Evolutionary conservation across 1,140 invertebrate genomes (phyloP), one percentile per base, ranked within the genome.

Genomic region (Macrotrachela quadricornifera): DNA sequence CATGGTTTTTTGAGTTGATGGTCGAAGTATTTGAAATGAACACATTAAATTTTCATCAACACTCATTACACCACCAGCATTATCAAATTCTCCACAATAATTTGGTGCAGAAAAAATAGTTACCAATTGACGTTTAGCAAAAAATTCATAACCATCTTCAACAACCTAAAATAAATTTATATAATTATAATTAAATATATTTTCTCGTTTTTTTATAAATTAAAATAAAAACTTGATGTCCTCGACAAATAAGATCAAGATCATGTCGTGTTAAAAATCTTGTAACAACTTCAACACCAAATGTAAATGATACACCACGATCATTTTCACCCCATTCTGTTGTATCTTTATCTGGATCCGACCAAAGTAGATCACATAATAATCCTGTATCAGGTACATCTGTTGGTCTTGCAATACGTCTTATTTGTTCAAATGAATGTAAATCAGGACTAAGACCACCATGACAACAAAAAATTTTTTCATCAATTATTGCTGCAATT

Each of bases 261-360:
- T 83, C 80, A 69, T 91, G 85, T 69, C 84, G 81, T 65, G 84
- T 81, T 60, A 92, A 71, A 73, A 92, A 91, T 73, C 90, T 90
- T 56, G 80, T 80, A 16, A 91, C 85, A 61, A 91, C 82, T 69
- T 90, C 85, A 17, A 83, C 82, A 58, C 86, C 86, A 69, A 92
- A 92, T 10, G 85, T 91, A 67, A 91, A 94, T 57, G 83, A 87
- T 46, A 95, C 88, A 42, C 88, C 88, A 63, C 88, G 79, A 64
- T 95, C 88, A 68, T 92, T 92, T 68, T 90, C 85, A 11, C 85
- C 85, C 85, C 85, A 92, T 41, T 85, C 85, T 66, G 80, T 79
- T 0, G 80, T 80, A 64, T 83, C 81, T 56, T 69, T 68, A 36
- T 67, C 69, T 6, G 73, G 73, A 56, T 74, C 73, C 16, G 71